Conservation (phyloP, 2,113 vertebrate species). For the Isichthys henryi region DNA sequence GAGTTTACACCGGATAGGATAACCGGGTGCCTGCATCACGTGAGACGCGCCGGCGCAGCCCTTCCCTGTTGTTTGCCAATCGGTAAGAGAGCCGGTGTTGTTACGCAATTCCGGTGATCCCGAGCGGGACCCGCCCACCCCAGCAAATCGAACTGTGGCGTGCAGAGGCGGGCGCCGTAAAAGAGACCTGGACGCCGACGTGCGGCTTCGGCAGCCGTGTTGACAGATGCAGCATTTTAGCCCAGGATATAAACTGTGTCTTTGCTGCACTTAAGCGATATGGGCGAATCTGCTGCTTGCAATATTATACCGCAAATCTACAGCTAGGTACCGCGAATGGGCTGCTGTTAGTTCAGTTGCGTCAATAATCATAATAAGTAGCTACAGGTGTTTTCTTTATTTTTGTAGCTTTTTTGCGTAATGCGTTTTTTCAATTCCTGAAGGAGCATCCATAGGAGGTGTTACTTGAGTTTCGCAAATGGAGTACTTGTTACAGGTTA, state of each 20-base stretch:
- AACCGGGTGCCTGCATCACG: neutral
- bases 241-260: neutral
- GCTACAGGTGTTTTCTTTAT: neutral
- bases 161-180: neutral
- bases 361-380: neutral
- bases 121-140: neutral
- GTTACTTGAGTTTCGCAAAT: slow-evolving; percentile 28
- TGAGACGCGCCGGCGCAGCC: neutral
- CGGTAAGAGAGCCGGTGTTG: neutral
- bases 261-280: neutral
- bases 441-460: neutral
- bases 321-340: neutral
- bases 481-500: slow-evolving; percentile 62
- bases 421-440: neutral
- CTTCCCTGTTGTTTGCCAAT: neutral
- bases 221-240: neutral
- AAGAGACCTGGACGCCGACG: neutral
- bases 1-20: neutral
- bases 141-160: neutral
- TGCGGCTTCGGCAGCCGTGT: neutral
- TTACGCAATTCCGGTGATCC: neutral
- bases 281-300: neutral
- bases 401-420: neutral
- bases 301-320: neutral
- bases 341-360: neutral